phyloP scores from a whole-genome alignment of 2,888 invertebrate genomes.

The Antheraea yamamai region DNA sequence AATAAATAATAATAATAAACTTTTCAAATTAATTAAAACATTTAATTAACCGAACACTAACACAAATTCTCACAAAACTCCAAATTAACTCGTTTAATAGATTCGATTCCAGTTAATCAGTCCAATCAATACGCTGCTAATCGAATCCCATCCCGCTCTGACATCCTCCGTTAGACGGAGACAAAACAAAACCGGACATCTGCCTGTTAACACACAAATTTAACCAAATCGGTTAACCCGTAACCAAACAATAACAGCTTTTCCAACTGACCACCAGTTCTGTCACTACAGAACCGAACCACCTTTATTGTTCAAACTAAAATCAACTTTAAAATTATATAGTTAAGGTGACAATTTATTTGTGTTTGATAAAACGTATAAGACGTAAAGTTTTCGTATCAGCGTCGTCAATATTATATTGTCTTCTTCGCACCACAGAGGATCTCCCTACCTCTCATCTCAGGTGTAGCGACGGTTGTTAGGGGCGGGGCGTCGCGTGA shows the following conservation, averaged over 20 bases:
- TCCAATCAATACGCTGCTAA: constrained; percentile 70
- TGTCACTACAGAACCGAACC: constrained; percentile 34
- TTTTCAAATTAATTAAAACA: neutral
- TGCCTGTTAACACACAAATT: constrained; percentile 78
- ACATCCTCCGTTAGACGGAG: constrained; percentile 47
- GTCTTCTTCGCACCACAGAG: constrained; percentile 60
- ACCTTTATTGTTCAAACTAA: constrained; percentile 24
- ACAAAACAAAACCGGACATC: constrained; percentile 63
- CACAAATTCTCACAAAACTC: constrained; percentile 36
- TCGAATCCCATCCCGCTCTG: constrained; percentile 46
- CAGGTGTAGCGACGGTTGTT: constrained; percentile 78
- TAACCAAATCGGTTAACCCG: constrained; percentile 82
- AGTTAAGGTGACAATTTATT: constrained; percentile 27
- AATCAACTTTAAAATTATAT: constrained; percentile 12
- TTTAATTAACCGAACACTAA: constrained; percentile 27
- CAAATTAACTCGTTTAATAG: constrained; percentile 54
- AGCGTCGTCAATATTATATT: constrained; percentile 56
- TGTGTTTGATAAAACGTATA: constrained; percentile 26
- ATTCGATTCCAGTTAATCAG: constrained; percentile 61
- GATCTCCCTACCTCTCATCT: constrained; percentile 72
- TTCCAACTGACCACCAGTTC: constrained; percentile 69
- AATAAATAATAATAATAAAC: neutral
- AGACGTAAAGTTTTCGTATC: constrained; percentile 30
- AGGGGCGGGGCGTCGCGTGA: constrained; percentile 73
- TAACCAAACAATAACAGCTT: constrained; percentile 82